A percentile compares a stretch with the other conserved stretches of the same genome.
Evolutionary conservation across 2,888 invertebrate genomes (phyloP).

Genomic region (Sphaerophoria rueppellii): DNA sequence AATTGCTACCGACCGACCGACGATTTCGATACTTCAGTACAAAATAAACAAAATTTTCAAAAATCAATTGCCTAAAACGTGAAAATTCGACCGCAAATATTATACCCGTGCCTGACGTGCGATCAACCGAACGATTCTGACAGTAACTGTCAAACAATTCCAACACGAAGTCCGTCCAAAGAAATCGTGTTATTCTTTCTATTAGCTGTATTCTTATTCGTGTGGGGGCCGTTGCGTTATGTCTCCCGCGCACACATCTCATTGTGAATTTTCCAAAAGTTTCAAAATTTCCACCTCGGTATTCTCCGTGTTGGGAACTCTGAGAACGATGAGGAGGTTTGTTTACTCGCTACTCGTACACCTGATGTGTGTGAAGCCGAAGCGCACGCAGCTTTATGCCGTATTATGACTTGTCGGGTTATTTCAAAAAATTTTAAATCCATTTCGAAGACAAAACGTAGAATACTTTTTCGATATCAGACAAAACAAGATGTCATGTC

Average conservation of each 20-base stretch:
- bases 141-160: constrained; percentile 44
- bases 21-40: not conserved
- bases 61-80: not conserved
- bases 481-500: constrained; percentile 38
- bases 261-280: constrained; percentile 40
- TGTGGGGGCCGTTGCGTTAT: constrained; percentile 33
- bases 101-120: constrained; percentile 51
- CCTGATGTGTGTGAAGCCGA: constrained; percentile 8
- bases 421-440: constrained; percentile 1
- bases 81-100: constrained; percentile 20
- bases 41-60: not conserved
- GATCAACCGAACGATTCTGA: constrained; percentile 68
- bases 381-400: not conserved
- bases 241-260: constrained; percentile 6
- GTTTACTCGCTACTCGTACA: not conserved
- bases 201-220: constrained; percentile 7
- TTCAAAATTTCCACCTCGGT: constrained; percentile 8
- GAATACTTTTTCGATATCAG: not conserved
- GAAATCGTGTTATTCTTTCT: constrained; percentile 15
- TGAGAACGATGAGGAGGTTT: not conserved
- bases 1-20: not conserved
- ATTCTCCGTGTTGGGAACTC: not conserved
- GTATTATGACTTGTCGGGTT: not conserved
- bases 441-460: constrained; percentile 6
- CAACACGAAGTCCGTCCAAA: constrained; percentile 18